Evolutionary conservation across 2,888 invertebrate species (phyloP).

Genomic region (Noctua pronuba): DNA sequence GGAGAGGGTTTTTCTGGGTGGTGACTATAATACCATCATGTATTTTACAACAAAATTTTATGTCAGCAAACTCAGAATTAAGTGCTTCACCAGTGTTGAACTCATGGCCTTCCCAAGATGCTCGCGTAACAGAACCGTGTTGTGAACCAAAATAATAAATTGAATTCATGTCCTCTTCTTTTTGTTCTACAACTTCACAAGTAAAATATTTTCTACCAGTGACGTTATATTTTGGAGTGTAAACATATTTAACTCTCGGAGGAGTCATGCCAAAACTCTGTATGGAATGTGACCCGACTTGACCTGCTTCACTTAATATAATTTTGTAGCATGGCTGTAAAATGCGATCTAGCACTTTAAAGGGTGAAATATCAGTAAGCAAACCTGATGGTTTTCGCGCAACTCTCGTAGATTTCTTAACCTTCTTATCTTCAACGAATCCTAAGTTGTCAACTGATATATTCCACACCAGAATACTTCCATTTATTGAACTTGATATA

Average conservation of each 20-base stretch:
- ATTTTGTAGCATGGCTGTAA: conserved; percentile 92
- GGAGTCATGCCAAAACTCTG: conserved; percentile 84
- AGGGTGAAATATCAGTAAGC: conserved; percentile 90
- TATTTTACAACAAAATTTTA: conserved; percentile 87
- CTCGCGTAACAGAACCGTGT: conserved; percentile 84
- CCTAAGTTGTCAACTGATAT: conserved; percentile 88
- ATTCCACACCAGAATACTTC: conserved; percentile 93
- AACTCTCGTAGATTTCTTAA: conserved; percentile 86
- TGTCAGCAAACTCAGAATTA: conserved; percentile 90
- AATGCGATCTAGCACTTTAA: conserved; percentile 90
- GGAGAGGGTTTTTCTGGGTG: conserved; percentile 91
- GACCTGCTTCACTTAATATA: conserved; percentile 85
- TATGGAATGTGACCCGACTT: conserved; percentile 80
- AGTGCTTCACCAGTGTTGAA: conserved; percentile 91
- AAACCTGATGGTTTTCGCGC: conserved; percentile 90
- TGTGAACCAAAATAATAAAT: conserved; percentile 83
- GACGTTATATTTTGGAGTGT: conserved; percentile 76
- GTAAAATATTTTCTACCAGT: conserved; percentile 85
- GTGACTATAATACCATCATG: conserved; percentile 93
- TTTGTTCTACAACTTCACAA: conserved; percentile 78
- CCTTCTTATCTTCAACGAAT: conserved; percentile 79
- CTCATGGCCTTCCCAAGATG: conserved; percentile 93
- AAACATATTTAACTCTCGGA: conserved; percentile 80
- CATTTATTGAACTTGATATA: conserved; percentile 92
- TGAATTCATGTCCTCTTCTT: conserved; percentile 77